Conservation (phyloP, 1,140 invertebrate genomes). For the Scaptodrosophila lebanonensis region DNA sequence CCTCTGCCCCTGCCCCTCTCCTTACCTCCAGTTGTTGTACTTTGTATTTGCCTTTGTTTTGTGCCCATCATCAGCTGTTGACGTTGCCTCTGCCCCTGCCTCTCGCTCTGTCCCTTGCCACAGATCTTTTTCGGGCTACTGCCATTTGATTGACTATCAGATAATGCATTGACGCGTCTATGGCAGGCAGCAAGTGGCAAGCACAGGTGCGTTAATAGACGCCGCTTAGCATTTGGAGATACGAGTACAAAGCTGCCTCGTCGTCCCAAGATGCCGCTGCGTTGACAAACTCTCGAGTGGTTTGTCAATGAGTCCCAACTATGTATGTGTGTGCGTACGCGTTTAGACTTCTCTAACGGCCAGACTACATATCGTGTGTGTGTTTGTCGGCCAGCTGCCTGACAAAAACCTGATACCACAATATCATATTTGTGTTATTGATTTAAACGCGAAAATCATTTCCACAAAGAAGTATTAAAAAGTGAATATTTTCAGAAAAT, state of each 20-base stretch:
- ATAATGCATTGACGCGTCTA: conserved; percentile 56
- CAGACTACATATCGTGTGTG: too few relatives aligned
- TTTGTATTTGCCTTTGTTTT: conserved; percentile 5
- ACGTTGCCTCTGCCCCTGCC: conserved; percentile 9
- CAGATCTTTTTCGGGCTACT: conserved; percentile 29
- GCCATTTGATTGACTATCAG: conserved; percentile 51
- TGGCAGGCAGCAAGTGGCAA: conserved; percentile 24
- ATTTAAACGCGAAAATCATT: too few relatives aligned
- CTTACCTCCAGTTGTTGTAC: neutral
- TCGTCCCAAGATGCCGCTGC: conserved; percentile 14
- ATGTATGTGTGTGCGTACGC: too few relatives aligned
- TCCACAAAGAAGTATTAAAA: too few relatives aligned
- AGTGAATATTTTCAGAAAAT: too few relatives aligned
- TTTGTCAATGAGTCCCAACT: too few relatives aligned
- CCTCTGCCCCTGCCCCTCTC: neutral
- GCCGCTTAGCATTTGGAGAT: conserved; percentile 26
- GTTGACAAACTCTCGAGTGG: conserved; percentile 4
- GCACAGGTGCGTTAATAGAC: conserved; percentile 55
- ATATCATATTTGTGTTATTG: too few relatives aligned
- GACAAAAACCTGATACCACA: too few relatives aligned
- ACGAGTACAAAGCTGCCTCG: conserved; percentile 7
- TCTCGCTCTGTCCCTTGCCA: neutral
- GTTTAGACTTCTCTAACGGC: too few relatives aligned
- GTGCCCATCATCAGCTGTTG: conserved; percentile 19
- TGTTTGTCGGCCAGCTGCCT: too few relatives aligned